Percentiles rank a stretch among this genome's conserved stretches.
Evolutionary conservation across 2,113 vertebrate genomes (phyloP).

Genomic region (Brienomyrus brachyistius): DNA sequence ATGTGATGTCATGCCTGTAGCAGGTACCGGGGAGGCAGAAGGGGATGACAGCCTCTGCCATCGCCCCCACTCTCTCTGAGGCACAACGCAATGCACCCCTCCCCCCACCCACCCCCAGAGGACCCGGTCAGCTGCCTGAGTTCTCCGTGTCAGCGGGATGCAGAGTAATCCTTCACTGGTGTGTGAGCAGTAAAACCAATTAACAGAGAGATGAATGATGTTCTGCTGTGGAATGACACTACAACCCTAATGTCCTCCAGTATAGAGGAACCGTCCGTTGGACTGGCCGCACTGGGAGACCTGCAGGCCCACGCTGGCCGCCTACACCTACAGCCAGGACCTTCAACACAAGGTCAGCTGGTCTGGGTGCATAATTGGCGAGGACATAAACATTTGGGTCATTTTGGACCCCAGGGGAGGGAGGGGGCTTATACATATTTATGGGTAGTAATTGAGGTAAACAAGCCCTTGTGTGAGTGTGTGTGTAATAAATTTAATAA

Average conservation of each 20-base stretch:
- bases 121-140: constrained; percentile 43
- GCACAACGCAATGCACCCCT: background rate
- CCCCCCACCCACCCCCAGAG: background rate
- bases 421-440: background rate
- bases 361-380: background rate
- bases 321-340: background rate
- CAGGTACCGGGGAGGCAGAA: constrained; percentile 39
- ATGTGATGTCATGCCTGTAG: background rate
- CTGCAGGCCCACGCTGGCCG: background rate
- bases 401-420: background rate
- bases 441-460: background rate
- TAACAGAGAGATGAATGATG: constrained; percentile 58
- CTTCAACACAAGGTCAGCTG: background rate
- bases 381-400: background rate
- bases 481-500: background rate
- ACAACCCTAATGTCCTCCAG: background rate
- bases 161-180: constrained; percentile 32
- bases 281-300: background rate
- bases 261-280: background rate
- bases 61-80: constrained; percentile 11
- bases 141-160: constrained; percentile 53
- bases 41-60: constrained; percentile 13
- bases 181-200: constrained; percentile 45
- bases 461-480: background rate
- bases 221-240: constrained; percentile 22